phyloP scores from a whole-genome alignment of 2,113 vertebrate genomes.

The Cricetomys ansorgei region DNA sequence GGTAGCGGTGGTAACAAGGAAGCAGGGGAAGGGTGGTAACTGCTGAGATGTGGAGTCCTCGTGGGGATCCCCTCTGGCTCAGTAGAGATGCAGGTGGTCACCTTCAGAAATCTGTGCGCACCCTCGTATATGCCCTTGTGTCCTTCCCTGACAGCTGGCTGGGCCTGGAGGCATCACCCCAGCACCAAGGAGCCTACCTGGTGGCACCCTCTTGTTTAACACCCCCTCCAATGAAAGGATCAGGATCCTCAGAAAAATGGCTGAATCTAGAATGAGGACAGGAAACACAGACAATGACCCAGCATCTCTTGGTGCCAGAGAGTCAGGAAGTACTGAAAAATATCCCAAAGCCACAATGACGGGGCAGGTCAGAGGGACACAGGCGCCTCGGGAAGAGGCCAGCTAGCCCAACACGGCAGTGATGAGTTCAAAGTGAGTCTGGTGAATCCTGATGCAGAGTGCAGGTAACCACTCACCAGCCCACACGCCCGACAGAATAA shows the following conservation, averaged over 20 bases:
- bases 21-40: background rate
- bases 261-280: background rate
- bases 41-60: background rate
- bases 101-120: background rate
- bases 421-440: background rate
- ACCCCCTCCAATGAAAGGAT: background rate
- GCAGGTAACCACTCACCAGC: background rate
- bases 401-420: background rate
- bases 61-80: background rate
- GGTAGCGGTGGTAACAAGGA: background rate
- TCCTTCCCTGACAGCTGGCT: background rate
- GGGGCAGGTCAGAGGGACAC: background rate
- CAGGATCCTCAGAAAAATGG: background rate
- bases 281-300: background rate
- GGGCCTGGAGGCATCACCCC: background rate
- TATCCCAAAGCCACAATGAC: background rate
- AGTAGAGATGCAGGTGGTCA: background rate
- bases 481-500: background rate
- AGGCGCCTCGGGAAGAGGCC: background rate
- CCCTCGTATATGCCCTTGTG: rapidly evolving
- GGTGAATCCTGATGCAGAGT: background rate
- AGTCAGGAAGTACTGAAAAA: background rate
- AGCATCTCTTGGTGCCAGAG: background rate
- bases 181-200: background rate
- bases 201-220: background rate